Percentiles rank a stretch among this genome's conserved stretches.
Conservation (phyloP, 1,140 invertebrate genomes). For the Drosophila lacertosa region DNA sequence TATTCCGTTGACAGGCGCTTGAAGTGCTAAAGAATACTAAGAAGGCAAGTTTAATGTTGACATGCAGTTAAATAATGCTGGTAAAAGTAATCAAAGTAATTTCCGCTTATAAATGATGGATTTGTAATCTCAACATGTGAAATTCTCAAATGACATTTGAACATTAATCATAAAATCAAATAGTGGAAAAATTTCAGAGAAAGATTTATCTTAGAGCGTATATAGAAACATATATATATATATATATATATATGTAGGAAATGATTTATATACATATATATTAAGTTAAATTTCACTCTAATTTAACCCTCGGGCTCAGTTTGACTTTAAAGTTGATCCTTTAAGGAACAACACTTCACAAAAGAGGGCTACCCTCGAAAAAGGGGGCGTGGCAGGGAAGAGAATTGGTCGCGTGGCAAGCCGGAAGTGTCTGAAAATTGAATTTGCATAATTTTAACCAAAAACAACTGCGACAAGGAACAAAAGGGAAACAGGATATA, state of each 20-base stretch:
- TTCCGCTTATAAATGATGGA: conserved; percentile 20
- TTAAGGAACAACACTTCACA: conserved; percentile 47
- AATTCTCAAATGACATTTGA: conserved; percentile 10
- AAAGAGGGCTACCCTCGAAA: not conserved
- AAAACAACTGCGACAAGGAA: conserved; percentile 8
- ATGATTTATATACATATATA: too few species aligned
- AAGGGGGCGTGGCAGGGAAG: conserved; percentile 37
- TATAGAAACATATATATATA: too few species aligned
- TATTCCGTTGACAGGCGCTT: too few species aligned
- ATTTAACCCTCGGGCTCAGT: conserved; percentile 5
- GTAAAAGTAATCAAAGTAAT: conserved; percentile 5
- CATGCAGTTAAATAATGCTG: not conserved
- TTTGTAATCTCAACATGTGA: not conserved
- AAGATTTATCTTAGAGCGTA: too few species aligned
- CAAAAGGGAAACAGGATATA: not conserved
- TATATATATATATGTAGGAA: too few species aligned
- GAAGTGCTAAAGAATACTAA: too few species aligned
- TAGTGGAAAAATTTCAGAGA: conserved; percentile 12
- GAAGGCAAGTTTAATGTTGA: too few species aligned
- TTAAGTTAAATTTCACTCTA: not conserved
- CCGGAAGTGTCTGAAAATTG: conserved; percentile 56
- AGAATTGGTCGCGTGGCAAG: conserved; percentile 44
- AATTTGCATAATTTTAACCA: conserved; percentile 60
- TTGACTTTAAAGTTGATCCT: not conserved
- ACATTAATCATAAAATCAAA: conserved; percentile 38